Percentiles rank a stretch among this genome's conserved stretches.
phyloP scores from a whole-genome alignment of 2,113 vertebrate genomes.

The Lanius collurio region DNA sequence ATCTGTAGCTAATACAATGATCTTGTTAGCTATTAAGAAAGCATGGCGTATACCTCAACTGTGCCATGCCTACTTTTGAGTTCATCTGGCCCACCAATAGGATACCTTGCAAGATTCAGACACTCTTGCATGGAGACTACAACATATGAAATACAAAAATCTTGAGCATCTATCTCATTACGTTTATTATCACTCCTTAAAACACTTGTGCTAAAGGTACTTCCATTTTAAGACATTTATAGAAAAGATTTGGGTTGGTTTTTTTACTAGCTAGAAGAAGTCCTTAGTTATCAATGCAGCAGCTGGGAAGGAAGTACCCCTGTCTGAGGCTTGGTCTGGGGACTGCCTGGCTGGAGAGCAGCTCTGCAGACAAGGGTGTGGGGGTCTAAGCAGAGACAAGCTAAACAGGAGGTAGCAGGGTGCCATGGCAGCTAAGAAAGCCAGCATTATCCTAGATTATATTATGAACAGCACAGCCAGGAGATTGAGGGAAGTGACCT shows the following conservation, averaged over 20 bases:
- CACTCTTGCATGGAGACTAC: background rate
- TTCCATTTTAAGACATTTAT: background rate
- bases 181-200: background rate
- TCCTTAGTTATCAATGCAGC: background rate
- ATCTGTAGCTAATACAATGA: background rate
- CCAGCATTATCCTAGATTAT: background rate
- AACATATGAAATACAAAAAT: background rate
- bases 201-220: background rate
- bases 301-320: background rate
- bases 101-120: background rate
- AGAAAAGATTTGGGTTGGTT: background rate
- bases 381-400: background rate
- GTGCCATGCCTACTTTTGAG: background rate
- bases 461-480: fast-evolving
- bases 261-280: background rate
- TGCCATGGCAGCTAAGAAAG: background rate
- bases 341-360: background rate
- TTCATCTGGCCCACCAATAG: background rate
- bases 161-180: background rate
- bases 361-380: background rate
- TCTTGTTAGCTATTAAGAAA: background rate
- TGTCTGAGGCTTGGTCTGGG: background rate
- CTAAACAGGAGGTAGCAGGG: background rate
- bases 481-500: background rate
- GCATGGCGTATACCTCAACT: background rate